Conservation (phyloP, 2,888 invertebrate genomes). For the Agriopis leucophaearia region DNA sequence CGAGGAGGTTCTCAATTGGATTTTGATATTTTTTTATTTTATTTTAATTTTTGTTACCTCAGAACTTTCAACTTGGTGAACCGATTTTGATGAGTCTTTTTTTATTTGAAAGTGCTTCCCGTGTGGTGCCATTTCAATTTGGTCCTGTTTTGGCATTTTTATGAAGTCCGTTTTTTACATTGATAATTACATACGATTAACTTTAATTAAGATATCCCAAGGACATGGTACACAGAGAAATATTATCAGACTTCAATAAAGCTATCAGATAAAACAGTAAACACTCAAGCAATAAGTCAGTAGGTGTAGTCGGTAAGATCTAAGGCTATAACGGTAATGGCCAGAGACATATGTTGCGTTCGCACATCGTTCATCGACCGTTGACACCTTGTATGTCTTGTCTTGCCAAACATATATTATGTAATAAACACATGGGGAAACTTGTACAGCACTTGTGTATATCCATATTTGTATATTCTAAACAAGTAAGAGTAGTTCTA, state of each 20-base stretch:
- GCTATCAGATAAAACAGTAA: conserved; percentile 24
- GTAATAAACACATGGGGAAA: conserved; percentile 33
- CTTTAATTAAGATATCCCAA: not conserved
- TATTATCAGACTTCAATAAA: conserved; percentile 6
- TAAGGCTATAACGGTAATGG: conserved; percentile 70
- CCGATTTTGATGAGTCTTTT: no score
- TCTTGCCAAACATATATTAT: conserved; percentile 42
- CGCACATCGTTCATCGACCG: conserved; percentile 58
- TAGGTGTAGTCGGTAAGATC: conserved; percentile 40
- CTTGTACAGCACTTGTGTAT: conserved; percentile 7
- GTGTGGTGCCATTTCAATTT: no score
- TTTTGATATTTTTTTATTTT: no score
- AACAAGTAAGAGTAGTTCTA: not conserved
- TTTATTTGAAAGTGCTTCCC: no score
- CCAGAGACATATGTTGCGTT: conserved; percentile 70
- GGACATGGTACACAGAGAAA: not conserved
- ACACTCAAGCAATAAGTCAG: conserved; percentile 35
- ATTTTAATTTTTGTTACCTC: no score
- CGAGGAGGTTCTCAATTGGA: no score
- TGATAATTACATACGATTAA: no score
- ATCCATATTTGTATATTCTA: not conserved
- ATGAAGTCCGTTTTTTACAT: no score
- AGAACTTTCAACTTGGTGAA: no score
- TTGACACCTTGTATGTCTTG: conserved; percentile 54
- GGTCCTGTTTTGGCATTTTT: no score